Evolutionary conservation across 2,797 vertebrate species (phyloP), one percentile per base, ranked within the genome.

Genomic region (Prionace glauca): DNA sequence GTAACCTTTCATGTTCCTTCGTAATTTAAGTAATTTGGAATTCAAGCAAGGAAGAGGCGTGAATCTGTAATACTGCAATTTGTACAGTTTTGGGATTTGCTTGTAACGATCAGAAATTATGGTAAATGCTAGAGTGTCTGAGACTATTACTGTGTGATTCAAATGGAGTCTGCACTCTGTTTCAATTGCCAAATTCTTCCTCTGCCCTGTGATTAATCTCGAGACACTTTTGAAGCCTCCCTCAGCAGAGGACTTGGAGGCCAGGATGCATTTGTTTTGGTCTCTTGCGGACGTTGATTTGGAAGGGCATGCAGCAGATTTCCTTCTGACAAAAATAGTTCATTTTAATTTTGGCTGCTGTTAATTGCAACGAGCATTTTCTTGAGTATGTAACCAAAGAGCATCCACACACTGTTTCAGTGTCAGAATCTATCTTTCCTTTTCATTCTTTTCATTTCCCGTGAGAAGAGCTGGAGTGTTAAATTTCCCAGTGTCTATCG

Each of bases 301-400:
- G 95, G 32, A 86, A 86, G 56, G 96, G 26, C 97, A 97, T 95
- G 96, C 88, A 97, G 96, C 96, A 97, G 96, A 97, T 96, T 97
- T 97, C 97, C 96, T 96, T 96, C 95, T 95, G 96, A 95, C 96
- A 96, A 97, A 97, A 96, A 96, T 88, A 96, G 65, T 91, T 74
- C 67, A 74, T 56, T 56, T 94, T 94, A 72, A 56, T 94, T 94
- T 72, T 94, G 93, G 71, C 41, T 50, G 69, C 7, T 41, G 32
- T 72, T 94, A 32, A 94, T 94, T 74, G 92, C 93, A 94, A 18
- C 45, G 26, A 72, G 67, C 62, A 36, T 32, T 94, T 94, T 94
- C 41, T 94, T 71, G 24, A 72, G 10, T 94, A 56, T 8, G 29
- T 94, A 32, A 56, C 45, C 26, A 8, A 26, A 74, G 69, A 74